These are phyloP conservation scores for Cerastoderma edule DNA, from an alignment of 2,888 invertebrate genomes.

Conservation along the genomic window DNA sequence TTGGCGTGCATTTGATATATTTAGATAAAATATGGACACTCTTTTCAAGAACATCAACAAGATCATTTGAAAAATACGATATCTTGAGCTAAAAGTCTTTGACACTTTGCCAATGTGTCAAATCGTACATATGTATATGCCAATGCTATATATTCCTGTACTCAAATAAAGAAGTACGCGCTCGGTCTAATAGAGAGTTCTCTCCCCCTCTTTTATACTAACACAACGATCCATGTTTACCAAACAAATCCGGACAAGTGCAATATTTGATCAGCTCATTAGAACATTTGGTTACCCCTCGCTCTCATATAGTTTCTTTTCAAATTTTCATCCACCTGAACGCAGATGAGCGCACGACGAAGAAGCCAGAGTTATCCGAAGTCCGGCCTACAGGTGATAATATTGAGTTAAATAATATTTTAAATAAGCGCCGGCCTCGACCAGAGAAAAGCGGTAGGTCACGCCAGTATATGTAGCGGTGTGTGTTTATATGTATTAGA, in stretches of 20 bases:
- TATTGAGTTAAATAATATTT: conserved; percentile 57
- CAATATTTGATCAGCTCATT: conserved; percentile 64
- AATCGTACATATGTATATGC: too few relatives aligned
- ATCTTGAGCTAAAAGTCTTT: too few relatives aligned
- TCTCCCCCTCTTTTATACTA: conserved; percentile 15
- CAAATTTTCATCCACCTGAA: conserved; percentile 91
- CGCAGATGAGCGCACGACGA: conserved; percentile 87
- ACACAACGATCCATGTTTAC: conserved; percentile 32
- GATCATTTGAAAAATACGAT: too few relatives aligned
- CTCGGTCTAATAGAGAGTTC: conserved; percentile 4
- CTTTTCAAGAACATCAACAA: too few relatives aligned
- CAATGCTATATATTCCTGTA: too few relatives aligned
- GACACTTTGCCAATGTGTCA: too few relatives aligned
- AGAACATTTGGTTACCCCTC: conserved; percentile 67
- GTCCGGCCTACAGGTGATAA: conserved; percentile 61
- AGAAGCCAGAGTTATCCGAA: conserved; percentile 54
- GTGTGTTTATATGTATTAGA: neutral
- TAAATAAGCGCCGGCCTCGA: conserved; percentile 42
- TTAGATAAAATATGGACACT: too few relatives aligned
- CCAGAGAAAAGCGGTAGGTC: conserved; percentile 26
- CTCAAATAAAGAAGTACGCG: too few relatives aligned
- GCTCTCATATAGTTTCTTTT: conserved; percentile 87
- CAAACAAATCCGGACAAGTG: conserved; percentile 71
- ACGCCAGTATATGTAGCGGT: neutral
- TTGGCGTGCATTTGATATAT: too few relatives aligned